Conservation (phyloP, 2,888 invertebrate genomes). For the Lepidocyrtoides sp. region DNA sequence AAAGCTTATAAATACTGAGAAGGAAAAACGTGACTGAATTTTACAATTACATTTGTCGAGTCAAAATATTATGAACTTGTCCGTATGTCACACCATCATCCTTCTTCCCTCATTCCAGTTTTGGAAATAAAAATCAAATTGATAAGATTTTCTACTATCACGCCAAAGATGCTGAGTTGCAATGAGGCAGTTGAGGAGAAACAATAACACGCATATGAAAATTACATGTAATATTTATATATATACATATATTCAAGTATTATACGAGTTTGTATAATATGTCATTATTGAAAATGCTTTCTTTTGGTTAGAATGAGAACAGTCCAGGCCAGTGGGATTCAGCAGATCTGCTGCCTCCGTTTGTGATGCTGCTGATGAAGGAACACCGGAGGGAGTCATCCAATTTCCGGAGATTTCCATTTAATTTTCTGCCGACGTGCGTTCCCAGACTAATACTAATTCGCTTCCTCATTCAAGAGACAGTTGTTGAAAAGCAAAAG, state of each 20-base stretch:
- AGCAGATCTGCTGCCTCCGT: slow-evolving; percentile 15
- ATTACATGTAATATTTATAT: slow-evolving; percentile 11
- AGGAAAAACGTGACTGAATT: slow-evolving; percentile 64
- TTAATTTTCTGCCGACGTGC: slow-evolving; percentile 68
- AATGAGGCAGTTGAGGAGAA: background rate
- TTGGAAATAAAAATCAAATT: slow-evolving; percentile 29
- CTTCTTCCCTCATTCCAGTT: background rate
- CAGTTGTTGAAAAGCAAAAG: background rate
- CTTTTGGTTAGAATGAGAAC: background rate
- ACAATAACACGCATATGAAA: background rate
- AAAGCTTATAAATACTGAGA: slow-evolving; percentile 24
- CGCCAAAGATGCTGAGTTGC: background rate
- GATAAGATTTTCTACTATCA: slow-evolving; percentile 39
- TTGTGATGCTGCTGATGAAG: slow-evolving; percentile 72
- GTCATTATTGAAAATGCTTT: background rate
- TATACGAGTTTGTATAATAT: background rate
- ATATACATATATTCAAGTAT: background rate
- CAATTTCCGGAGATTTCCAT: slow-evolving; percentile 79
- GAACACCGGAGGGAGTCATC: slow-evolving; percentile 78
- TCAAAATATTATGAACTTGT: background rate
- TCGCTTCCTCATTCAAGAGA: slow-evolving; percentile 12
- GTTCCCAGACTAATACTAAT: slow-evolving; percentile 29
- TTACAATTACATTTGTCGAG: slow-evolving; percentile 25
- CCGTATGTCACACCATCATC: background rate
- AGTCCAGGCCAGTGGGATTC: slow-evolving; percentile 26